These are phyloP conservation scores for Nothocercus julius DNA, from an alignment of 2,113 vertebrate species.

Conservation along the genomic window DNA sequence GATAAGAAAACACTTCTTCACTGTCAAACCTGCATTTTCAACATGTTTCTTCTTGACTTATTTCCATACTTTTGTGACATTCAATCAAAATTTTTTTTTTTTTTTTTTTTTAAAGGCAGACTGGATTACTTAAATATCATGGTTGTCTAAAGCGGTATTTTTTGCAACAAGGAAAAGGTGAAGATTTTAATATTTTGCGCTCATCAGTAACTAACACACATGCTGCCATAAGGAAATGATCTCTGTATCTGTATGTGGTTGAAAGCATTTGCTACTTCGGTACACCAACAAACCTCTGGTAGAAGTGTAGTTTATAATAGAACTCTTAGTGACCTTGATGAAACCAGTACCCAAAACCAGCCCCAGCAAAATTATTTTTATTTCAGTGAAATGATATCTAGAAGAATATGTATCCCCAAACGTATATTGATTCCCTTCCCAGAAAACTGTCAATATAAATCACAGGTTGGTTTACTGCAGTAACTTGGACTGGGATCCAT, in stretches of 20 bases:
- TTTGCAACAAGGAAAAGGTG: background rate
- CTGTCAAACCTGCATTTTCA: background rate
- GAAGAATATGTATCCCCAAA: accelerated
- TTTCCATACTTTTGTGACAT: accelerated
- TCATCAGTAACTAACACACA: background rate
- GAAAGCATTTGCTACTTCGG: background rate
- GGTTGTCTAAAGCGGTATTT: background rate
- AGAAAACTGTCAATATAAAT: background rate
- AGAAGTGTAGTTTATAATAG: background rate
- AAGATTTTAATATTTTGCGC: background rate
- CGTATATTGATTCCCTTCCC: background rate
- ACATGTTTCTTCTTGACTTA: background rate
- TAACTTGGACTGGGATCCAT: background rate
- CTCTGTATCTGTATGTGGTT: background rate
- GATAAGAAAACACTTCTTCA: background rate
- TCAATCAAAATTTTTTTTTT: background rate
- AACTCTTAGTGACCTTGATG: background rate
- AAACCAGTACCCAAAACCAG: background rate
- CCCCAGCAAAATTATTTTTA: background rate
- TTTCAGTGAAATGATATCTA: background rate
- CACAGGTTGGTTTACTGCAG: background rate
- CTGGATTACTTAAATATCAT: background rate
- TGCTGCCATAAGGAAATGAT: accelerated
- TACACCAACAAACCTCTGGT: background rate
- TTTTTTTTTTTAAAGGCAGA: background rate